phyloP scores from a whole-genome alignment of 2,113 vertebrate genomes.

The Ophiodon elongatus region DNA sequence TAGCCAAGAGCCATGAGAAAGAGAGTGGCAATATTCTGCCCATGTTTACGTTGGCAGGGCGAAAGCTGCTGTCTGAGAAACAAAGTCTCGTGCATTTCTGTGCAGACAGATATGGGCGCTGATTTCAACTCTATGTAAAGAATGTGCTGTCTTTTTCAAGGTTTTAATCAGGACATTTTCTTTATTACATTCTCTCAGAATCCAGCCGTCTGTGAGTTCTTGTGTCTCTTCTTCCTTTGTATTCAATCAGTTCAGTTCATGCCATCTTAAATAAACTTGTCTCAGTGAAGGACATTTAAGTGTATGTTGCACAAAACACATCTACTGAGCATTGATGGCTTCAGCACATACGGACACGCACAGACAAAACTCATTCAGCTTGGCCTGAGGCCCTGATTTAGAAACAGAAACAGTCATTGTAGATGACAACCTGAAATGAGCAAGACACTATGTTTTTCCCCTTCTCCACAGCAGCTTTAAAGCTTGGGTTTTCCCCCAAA shows the following conservation, averaged over 20 bases:
- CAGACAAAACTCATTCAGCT: slow-evolving; percentile 6
- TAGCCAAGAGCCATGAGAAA: slow-evolving; percentile 64
- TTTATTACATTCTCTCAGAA: not conserved
- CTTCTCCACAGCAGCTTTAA: slow-evolving; percentile 40
- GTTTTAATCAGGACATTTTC: not conserved
- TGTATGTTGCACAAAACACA: not conserved
- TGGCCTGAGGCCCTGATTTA: slow-evolving; percentile 25
- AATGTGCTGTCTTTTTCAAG: not conserved
- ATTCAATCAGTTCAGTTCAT: slow-evolving; percentile 8
- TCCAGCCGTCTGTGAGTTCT: not conserved
- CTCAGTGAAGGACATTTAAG: slow-evolving; percentile 19
- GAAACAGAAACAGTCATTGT: slow-evolving; percentile 48
- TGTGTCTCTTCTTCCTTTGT: slow-evolving; percentile 7
- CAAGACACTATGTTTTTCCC: slow-evolving; percentile 41
- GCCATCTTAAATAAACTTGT: not conserved
- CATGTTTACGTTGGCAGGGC: slow-evolving; percentile 71
- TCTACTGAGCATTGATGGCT: not conserved
- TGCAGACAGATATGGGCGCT: not conserved
- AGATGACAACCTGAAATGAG: slow-evolving; percentile 44
- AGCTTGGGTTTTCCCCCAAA: slow-evolving; percentile 66
- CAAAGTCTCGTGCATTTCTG: slow-evolving; percentile 24
- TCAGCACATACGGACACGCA: not conserved
- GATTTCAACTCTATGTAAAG: not conserved
- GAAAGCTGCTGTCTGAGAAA: slow-evolving; percentile 27
- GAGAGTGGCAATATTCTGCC: slow-evolving; percentile 64